These are phyloP conservation scores for Pachyseris speciosa DNA, from an alignment of 64 coral and sea anemone species.

Conservation along the genomic window DNA sequence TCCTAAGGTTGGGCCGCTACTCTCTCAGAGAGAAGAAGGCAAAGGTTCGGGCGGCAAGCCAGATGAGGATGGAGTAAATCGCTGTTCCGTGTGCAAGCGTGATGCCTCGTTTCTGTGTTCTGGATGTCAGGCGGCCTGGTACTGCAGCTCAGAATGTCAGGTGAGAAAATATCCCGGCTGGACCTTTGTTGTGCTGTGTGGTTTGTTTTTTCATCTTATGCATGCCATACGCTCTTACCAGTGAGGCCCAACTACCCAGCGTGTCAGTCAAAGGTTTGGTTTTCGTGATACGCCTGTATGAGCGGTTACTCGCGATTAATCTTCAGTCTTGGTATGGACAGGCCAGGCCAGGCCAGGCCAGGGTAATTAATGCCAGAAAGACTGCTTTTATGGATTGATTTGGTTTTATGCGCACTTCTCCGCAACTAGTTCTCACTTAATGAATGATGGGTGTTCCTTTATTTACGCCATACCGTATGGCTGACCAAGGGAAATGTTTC, in stretches of 20 bases:
- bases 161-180: constrained; percentile 1
- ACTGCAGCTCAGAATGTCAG: constrained; percentile 95
- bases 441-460: too few relatives aligned
- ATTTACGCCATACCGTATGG: too few relatives aligned
- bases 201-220: not conserved
- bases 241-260: not conserved
- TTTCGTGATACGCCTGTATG: too few relatives aligned
- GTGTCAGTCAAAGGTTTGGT: too few relatives aligned
- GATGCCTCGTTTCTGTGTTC: constrained; percentile 95
- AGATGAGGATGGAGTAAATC: constrained; percentile 71
- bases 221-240: not conserved
- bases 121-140: constrained; percentile 92
- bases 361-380: too few relatives aligned
- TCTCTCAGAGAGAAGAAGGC: constrained; percentile 35
- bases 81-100: constrained; percentile 88
- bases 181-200: not conserved
- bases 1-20: constrained; percentile 65
- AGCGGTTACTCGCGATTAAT: too few relatives aligned
- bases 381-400: too few relatives aligned
- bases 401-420: too few relatives aligned
- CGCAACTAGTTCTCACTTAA: too few relatives aligned
- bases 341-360: too few relatives aligned
- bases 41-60: constrained; percentile 5
- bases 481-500: too few relatives aligned
- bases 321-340: too few relatives aligned